Conservation (phyloP, 2,888 invertebrate genomes). For the Allacma fusca region DNA sequence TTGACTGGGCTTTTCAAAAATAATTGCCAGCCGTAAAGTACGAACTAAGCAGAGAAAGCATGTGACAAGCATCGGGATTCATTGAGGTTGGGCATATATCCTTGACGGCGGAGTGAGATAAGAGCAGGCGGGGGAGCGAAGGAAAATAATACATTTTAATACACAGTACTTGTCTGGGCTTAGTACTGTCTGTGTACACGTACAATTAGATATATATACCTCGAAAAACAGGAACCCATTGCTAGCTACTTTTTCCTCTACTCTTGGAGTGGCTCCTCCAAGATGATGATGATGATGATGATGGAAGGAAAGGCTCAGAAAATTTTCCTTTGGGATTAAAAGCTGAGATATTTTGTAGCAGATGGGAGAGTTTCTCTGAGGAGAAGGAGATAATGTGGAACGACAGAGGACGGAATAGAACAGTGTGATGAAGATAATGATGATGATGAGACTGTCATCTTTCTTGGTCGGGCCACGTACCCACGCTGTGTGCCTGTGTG, state of each 20-base stretch:
- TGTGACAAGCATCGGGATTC: too few species aligned
- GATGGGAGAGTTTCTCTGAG: constrained; percentile 23
- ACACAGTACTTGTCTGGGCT: too few species aligned
- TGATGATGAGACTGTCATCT: constrained; percentile 44
- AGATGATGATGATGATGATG: not conserved
- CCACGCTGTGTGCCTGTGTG: too few species aligned
- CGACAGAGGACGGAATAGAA: constrained; percentile 16
- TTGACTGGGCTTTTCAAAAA: too few species aligned
- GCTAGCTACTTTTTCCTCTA: not conserved
- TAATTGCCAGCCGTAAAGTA: too few species aligned
- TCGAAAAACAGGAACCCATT: not conserved
- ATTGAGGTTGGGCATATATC: too few species aligned
- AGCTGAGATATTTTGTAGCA: constrained; percentile 37
- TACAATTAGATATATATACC: not conserved
- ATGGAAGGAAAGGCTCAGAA: constrained; percentile 26
- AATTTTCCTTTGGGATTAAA: constrained; percentile 40
- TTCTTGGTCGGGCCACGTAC: not conserved
- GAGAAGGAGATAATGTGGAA: constrained; percentile 22
- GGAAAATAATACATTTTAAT: too few species aligned
- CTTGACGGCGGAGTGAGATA: too few species aligned
- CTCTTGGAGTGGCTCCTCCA: not conserved
- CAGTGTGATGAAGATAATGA: constrained; percentile 41
- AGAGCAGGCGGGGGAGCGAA: too few species aligned
- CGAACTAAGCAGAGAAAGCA: too few species aligned
- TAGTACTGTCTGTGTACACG: too few species aligned